A percentile compares a stretch with the other conserved stretches of the same genome.
These are phyloP conservation scores for Lophura nycthemera DNA, from an alignment of 2,113 vertebrate genomes.

Conservation along the genomic window DNA sequence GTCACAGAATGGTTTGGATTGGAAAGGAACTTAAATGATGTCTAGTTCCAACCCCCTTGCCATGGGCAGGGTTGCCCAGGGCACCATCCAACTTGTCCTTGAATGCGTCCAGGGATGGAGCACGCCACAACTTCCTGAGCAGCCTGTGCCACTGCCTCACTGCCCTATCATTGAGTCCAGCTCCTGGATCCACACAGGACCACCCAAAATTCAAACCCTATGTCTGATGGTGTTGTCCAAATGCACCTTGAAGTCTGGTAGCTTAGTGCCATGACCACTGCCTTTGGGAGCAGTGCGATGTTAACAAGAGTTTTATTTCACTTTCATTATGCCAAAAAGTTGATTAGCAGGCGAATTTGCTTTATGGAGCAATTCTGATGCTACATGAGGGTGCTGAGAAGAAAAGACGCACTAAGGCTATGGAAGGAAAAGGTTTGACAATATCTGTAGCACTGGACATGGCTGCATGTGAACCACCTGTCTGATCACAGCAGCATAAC, in stretches of 20 bases:
- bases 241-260: neutral
- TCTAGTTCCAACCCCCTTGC: too few relatives aligned
- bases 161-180: neutral
- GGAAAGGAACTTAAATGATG: too few relatives aligned
- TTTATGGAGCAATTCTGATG: neutral
- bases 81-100: too few relatives aligned
- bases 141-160: neutral
- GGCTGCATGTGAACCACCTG: neutral
- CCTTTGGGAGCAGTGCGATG: neutral
- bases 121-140: too few relatives aligned
- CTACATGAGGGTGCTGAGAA: neutral
- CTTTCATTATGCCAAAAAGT: neutral
- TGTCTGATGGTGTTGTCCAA: neutral
- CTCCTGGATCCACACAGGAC: neutral
- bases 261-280: neutral
- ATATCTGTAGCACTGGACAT: neutral
- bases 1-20: neutral
- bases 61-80: too few relatives aligned
- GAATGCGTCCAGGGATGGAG: too few relatives aligned
- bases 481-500: neutral
- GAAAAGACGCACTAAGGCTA: neutral
- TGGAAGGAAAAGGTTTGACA: neutral
- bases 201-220: neutral
- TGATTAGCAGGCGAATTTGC: neutral
- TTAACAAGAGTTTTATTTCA: neutral